phyloP scores from a whole-genome alignment of 2,888 invertebrate species.

The Timema cristinae region DNA sequence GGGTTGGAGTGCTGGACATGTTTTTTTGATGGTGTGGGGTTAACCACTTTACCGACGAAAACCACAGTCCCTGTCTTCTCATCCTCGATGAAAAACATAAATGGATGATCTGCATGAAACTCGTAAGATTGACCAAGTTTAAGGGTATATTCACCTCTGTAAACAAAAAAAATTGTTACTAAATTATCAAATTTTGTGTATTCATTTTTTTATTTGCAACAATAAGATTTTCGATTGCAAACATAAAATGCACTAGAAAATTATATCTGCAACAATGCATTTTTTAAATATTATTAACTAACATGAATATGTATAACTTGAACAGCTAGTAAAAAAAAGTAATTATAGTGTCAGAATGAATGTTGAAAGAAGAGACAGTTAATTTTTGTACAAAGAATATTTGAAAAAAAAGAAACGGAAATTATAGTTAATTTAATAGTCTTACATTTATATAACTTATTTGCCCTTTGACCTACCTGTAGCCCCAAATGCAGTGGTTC shows the following conservation, averaged over 20 bases:
- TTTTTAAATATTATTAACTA: too few species aligned
- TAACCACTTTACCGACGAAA: conserved; percentile 67
- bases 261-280: too few species aligned
- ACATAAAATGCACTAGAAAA: too few species aligned
- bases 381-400: too few species aligned
- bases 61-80: conserved; percentile 66
- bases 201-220: too few species aligned
- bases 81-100: conserved; percentile 76
- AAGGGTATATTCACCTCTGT: conserved; percentile 64
- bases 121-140: conserved; percentile 62
- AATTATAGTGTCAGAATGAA: too few species aligned
- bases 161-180: conserved; percentile 32
- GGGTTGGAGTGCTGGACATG: too few species aligned
- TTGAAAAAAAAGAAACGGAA: background rate
- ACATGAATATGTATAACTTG: too few species aligned
- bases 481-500: conserved; percentile 65
- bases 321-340: too few species aligned
- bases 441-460: background rate
- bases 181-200: background rate
- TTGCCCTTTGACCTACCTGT: conserved; percentile 52
- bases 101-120: conserved; percentile 69
- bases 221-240: too few species aligned
- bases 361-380: too few species aligned
- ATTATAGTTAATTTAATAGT: background rate
- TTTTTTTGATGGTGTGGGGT: conserved; percentile 47